Base-by-base conservation (phyloP, 2,797 vertebrate species). In the Muscicapa striata region DNA sequence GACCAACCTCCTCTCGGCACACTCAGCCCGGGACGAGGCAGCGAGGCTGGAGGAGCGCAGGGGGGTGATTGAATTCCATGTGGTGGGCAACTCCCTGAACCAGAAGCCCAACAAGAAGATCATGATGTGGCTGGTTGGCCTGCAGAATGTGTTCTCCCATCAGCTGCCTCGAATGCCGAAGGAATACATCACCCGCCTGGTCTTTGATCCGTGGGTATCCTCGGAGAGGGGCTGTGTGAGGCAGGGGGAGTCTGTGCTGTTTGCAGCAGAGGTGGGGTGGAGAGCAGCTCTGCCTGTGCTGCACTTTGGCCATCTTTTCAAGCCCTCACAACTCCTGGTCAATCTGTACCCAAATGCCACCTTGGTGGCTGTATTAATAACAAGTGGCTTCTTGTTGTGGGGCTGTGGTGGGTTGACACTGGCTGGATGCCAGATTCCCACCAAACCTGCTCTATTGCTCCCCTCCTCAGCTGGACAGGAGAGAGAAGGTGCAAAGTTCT, bases 121-220 rank as follows among this genome's bases (percentile, higher is more conserved):
- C 94, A 97, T 99, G 97, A 99, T 99, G 98, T 99, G 99, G 99
- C 98, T 99, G 36, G 99, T 99, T 14, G 99, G 99, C 63, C 98
- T 99, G n/a, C 99, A 99, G 98, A 99, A 99, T 0, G 99, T 99
- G 21, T 99, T 99, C 97, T 99, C 99, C 52, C 99, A 99, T 96
- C 99, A 99, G 97, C 98, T 99, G 67, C 99, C 99, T 46, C 98
- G 99, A 30, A 99, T 99, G 99, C 99, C 99, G 5, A 99, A 99
- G 94, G 99, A 99, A 78, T 99, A 99, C 95, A 99, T 99, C 97
- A 99, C 99, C 1, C 98, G 99, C 77, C 98, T 99, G n/a, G 99
- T 99, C 88, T 99, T 99, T 87, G 99, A 99, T 96, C 98, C 99
- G 99, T 99, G 96, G 98, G 99, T 98, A 68, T 38, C 3, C 23